Base-by-base conservation (phyloP, 1,140 invertebrate genomes). In the Phymastichus coffea region DNA sequence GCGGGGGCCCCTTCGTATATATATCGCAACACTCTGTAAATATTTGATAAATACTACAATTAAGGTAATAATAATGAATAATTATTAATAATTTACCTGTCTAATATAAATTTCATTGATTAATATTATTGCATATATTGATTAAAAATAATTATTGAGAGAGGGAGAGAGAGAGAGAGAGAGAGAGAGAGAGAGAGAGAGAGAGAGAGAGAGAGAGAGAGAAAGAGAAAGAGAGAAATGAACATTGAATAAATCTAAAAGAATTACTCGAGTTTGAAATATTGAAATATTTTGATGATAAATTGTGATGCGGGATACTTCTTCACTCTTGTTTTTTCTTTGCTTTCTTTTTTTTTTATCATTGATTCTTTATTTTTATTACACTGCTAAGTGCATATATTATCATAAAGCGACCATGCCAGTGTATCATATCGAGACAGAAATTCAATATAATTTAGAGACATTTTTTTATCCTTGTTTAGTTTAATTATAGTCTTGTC, bases 71-170 rank as follows among this genome's bases (percentile, higher is more conserved):
- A 72, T 74, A 68, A 72, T 71, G 67, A n/a, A 76, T 76, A 71
- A 77, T 76, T 71, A 76, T 76, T 76, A 76, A 74, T 75, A 71
- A 73, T 72, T 75, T 76, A 74, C 70, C 70, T 74, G 73, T 71
- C 72, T 75, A 67, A 72, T 71, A 76, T 76, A 70, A 76, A 74
- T 75, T 74, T 76, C n/a, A 73, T 70, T 71, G 57, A 63, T 70
- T 71, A 68, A 67, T 70, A 70, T 66, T 67, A 68, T 70, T 66
- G 71, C 58, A 58, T 58, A 52, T 63, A 46, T 57, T 63, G 26
- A 68, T 63, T 63, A 65, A 68, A 64, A 64, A 66, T 66, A 64
- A 67, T 51, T 60, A 68, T 58, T 61, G 55, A 66, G 61, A n/a
- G n/a, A n/a, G n/a, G n/a, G n/a, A n/a, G n/a, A n/a, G n/a, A n/a